Evolutionary conservation across 64 coral and sea anemone genomes (phyloP).

Genomic region (Stichodactyla mertensii): DNA sequence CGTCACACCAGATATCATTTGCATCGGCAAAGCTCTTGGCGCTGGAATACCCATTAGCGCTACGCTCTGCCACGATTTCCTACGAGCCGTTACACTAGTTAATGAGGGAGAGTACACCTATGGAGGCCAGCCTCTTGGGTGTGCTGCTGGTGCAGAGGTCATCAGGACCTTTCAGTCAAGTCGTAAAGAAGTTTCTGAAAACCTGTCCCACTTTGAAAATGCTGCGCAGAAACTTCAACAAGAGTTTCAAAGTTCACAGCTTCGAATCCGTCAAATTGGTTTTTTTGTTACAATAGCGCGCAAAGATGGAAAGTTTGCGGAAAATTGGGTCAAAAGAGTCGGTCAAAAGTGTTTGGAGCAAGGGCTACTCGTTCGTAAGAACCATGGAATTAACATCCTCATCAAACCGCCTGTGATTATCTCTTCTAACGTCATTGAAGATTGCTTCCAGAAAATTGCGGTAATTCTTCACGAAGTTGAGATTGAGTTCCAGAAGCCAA

Average conservation of each 20-base stretch:
- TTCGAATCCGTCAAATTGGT: background rate
- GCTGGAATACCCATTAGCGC: background rate
- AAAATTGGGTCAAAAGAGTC: background rate
- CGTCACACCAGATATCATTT: slow-evolving; percentile 1
- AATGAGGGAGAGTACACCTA: background rate
- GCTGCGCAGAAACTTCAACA: background rate
- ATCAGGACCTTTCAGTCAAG: background rate
- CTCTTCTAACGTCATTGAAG: background rate
- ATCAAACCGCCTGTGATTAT: background rate
- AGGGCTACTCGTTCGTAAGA: slow-evolving; percentile 1
- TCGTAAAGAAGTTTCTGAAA: background rate
- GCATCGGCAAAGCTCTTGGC: background rate
- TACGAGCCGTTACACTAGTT: background rate
- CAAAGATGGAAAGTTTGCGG: slow-evolving; percentile 8
- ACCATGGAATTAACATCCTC: background rate
- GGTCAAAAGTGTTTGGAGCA: slow-evolving; percentile 7
- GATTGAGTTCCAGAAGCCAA: background rate
- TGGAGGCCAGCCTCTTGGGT: background rate
- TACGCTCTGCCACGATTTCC: background rate
- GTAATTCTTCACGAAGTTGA: background rate
- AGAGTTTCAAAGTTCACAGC: background rate
- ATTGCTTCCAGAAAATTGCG: background rate
- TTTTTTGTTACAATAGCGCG: background rate
- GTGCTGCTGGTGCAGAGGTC: background rate
- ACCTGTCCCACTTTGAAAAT: background rate